Evolutionary conservation across 1,140 invertebrate species (phyloP).

Genomic region (Caerostris darwini): DNA sequence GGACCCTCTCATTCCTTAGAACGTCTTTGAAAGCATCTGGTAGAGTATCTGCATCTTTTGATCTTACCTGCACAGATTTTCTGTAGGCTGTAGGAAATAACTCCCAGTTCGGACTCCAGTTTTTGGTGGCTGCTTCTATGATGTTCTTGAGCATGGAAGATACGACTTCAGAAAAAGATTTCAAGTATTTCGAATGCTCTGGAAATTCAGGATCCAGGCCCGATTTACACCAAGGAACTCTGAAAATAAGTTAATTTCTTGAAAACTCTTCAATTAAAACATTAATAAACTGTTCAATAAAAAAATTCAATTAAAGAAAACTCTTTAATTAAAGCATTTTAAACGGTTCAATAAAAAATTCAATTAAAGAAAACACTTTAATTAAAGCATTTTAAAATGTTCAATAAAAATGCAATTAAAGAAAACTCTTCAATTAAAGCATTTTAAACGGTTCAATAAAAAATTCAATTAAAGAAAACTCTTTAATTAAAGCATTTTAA

Average conservation of each 20-base stretch:
- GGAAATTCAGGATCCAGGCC: constrained; percentile 57
- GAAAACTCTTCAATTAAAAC: not conserved
- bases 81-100: constrained; percentile 41
- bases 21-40: too few species aligned
- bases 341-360: too few species aligned
- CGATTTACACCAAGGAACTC: constrained; percentile 69
- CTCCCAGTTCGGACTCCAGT: constrained; percentile 68
- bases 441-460: too few species aligned
- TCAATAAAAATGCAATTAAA: not conserved
- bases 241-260: not conserved
- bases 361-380: too few species aligned
- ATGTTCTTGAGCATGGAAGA: constrained; percentile 30
- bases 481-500: too few species aligned
- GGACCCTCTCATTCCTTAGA: too few species aligned
- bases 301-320: not conserved
- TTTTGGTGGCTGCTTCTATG: constrained; percentile 16
- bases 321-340: not conserved
- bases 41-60: too few species aligned
- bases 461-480: too few species aligned
- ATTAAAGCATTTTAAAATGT: too few species aligned
- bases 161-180: constrained; percentile 67
- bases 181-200: constrained; percentile 66
- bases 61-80: constrained; percentile 64
- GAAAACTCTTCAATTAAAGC: not conserved
- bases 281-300: not conserved